Base-by-base conservation (phyloP, 2,113 vertebrate species). In the Hemichromis elongatus region DNA sequence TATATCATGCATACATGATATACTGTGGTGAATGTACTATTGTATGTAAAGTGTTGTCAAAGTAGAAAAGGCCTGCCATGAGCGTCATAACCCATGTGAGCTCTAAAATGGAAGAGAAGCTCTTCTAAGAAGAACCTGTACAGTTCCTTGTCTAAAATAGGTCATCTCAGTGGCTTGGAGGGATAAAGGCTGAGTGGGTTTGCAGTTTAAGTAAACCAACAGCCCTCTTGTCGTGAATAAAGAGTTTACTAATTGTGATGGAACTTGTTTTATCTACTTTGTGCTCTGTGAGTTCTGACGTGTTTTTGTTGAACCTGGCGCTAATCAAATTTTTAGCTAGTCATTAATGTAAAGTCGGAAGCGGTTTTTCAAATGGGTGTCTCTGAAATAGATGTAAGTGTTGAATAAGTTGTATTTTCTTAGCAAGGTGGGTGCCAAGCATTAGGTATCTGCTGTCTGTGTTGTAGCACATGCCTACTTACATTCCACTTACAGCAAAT, bases 401-500 rank as follows among this genome's bases (percentile, higher is more conserved):
- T 70, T 75, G 55, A 63, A 84, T 63, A 24, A 37, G 18, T 30
- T 75, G 57, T 87, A 50, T 89, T 79, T 85, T 87, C 7, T 52
- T 63, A 87, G 75, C 50, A 26, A 88, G 56, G 75, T 85, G 77
- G 61, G 82, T 24, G 75, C 59, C 13, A 82, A 45, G 61, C 73
- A 37, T 47, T 40, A 40, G 57, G 54, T 84, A 86, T 89, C 87
- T 88, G 86, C 88, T 73, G 84, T 89, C 85, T 86, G 80, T 86
- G 87, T 90, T 91, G 86, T 90, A 85, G 84, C 82, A 90, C 92
- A 94, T 94, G 90, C 93, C 93, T 92, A 84, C 90, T 93, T 61
- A 90, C 90, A 93, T 95, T 94, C 93, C 92, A 88, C 84, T 86
- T 90, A 88, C 90, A 94, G 93, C 91, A 94, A 93, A 95, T 92